Base-by-base conservation (phyloP, 2,888 invertebrate genomes). In the Lithodes maja region DNA sequence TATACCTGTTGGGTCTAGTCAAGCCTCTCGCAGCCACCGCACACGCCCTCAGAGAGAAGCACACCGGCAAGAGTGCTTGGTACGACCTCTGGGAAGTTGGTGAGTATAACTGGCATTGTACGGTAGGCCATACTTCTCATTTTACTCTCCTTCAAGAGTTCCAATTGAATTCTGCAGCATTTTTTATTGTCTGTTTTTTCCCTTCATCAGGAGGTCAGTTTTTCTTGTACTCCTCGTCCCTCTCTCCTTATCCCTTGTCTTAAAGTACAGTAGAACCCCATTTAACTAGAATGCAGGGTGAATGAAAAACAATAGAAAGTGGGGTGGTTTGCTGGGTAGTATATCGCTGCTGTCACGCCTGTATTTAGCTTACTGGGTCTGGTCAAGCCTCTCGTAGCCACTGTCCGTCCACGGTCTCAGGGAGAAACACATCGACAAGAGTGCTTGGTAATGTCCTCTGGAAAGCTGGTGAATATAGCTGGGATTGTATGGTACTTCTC, bases 21-120 rank as follows among this genome's bases (percentile, higher is more conserved):
- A 88, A 89, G 33, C 91, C 91, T 61, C 77, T 91, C 7, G 86
- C 89, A 17, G 90, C 91, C 33, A 90, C 90, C n/a, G 91, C 91
- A 53, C 89, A 90, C 52, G 86, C 90, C 17, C 75, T 91, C 80
- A 81, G 90, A 50, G 83, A 83, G 54, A 86, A 90, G 49, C 85
- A 75, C 3, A 88, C 90, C 33, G 85, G 86, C 74, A 90, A 90
- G 78, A 79, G 50, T 12, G 85, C 86, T 15, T 90, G 90, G 90
- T 88, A 85, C 79, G 88, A 88, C 17, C 79, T 90, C 2, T 90
- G 87, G 83, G 90, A 90, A 55, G 83, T 90, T 33, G 90, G 90
- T 90, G 68, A 85, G 87, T 71, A 53, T 33, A 33, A 33, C 33
- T 33, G 33, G 33, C 33, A 33, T 33, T 33, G 33, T 33, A 33